Evolutionary conservation across 2,113 vertebrate genomes (phyloP).

Genomic region (Chionomys nivalis): DNA sequence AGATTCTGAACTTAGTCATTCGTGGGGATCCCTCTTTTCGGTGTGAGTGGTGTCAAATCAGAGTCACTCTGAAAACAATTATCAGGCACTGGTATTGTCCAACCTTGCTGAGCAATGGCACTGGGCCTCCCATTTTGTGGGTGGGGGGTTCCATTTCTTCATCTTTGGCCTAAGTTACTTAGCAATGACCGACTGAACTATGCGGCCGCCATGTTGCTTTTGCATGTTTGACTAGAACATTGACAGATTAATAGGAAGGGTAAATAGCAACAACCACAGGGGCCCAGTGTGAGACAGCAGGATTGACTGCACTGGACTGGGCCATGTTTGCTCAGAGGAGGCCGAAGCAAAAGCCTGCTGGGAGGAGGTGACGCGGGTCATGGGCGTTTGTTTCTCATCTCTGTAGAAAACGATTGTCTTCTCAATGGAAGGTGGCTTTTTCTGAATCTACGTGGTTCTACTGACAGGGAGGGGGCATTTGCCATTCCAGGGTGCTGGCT

Average conservation of each 20-base stretch:
- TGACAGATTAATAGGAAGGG: constrained; percentile 98
- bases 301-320: constrained; percentile 88
- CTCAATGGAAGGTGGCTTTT: constrained; percentile 89
- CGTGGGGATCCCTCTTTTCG: constrained; percentile 43
- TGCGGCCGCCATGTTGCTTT: constrained; percentile 93
- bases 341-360: constrained; percentile 89
- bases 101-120: constrained; percentile 60
- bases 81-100: constrained; percentile 68
- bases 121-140: constrained; percentile 77
- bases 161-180: constrained; percentile 89
- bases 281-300: constrained; percentile 86
- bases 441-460: constrained; percentile 85
- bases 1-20: constrained; percentile 56
- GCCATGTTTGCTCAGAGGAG: constrained; percentile 90
- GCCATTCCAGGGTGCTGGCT: constrained; percentile 79
- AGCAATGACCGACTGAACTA: constrained; percentile 92
- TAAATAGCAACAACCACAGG: constrained; percentile 90
- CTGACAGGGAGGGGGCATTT: constrained; percentile 81
- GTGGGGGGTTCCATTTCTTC: constrained; percentile 85
- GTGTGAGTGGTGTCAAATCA: constrained; percentile 67
- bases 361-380: constrained; percentile 91
- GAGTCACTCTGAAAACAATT: constrained; percentile 65
- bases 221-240: constrained; percentile 91
- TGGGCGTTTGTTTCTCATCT: constrained; percentile 92
- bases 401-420: constrained; percentile 91